These are phyloP conservation scores for Helogale parvula DNA, from an alignment of 2,113 vertebrate species.

Conservation along the genomic window DNA sequence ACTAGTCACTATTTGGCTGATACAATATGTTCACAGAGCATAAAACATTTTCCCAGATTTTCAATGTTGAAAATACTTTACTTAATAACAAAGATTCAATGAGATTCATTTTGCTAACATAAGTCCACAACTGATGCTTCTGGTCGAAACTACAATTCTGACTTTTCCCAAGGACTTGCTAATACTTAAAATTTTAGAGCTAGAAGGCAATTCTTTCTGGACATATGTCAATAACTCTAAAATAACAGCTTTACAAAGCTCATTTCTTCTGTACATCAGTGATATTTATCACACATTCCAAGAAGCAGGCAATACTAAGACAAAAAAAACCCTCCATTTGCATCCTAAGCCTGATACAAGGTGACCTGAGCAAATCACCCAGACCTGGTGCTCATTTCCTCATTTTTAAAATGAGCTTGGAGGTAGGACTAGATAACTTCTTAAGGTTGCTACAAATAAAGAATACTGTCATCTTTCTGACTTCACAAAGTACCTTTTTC, in stretches of 20 bases:
- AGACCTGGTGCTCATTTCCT: background rate
- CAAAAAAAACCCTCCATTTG: background rate
- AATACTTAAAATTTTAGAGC: background rate
- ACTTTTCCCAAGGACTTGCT: slow-evolving; percentile 30
- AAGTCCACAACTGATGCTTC: background rate
- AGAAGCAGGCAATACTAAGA: background rate
- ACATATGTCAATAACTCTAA: background rate
- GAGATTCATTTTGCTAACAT: slow-evolving; percentile 20
- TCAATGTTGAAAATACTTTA: background rate
- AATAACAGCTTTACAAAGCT: background rate
- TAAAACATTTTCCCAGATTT: slow-evolving; percentile 5
- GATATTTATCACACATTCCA: background rate
- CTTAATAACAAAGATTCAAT: slow-evolving; percentile 21
- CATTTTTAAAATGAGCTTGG: background rate
- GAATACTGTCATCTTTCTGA: background rate
- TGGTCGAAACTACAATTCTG: background rate
- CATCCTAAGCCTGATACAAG: background rate
- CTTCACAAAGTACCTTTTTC: slow-evolving; percentile 90
- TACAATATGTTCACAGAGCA: background rate
- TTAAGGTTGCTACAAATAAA: background rate
- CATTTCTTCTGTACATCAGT: background rate
- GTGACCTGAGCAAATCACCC: background rate
- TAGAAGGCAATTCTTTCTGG: background rate
- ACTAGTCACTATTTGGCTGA: background rate
- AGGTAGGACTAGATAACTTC: background rate